Base-by-base conservation (phyloP, 2,888 invertebrate species). In the Desoria tigrina region DNA sequence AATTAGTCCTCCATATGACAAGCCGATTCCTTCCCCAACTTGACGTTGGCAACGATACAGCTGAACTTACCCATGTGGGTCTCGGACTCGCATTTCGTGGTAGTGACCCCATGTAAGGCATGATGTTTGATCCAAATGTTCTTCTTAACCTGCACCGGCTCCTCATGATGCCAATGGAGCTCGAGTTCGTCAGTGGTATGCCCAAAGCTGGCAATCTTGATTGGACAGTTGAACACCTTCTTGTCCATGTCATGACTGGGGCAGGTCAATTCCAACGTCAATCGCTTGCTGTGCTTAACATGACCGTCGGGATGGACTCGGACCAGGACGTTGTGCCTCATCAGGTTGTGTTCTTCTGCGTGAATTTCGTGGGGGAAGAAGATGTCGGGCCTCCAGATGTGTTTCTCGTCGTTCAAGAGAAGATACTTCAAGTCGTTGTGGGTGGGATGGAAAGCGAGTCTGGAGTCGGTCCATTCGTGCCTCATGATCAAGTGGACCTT, bases 351-450 rank as follows among this genome's bases (percentile, higher is more conserved):
- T 4, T 80, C 79, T 65, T 79, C 78, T 18, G 80, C 81, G 53
- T 78, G 77, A 67, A 81, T 81, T 75, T 82, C 82, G 42, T 81
- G 81, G 69, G 81, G 77, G 69, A 81, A 80, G 69, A 80, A 82
- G 9, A 81, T 76, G 68, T 82, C 82, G 0, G 82, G 82, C 32
- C 80, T 78, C 82, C 82, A 82, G 2, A 82, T 77, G 23, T 78
- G 77, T 57, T 79, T 78, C 28, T 21, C 45, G 6, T 32, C 32
- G 57, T 51, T 11, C 64, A 55, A 32, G 65, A 53, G 7, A 68
- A 62, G 57, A 63, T 49, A 39, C 64, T 45, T 45, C 4, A 45
- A 45, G 4, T 45, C 45, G 6, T 4, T 4, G 9, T 18, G 6
- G 16, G 27, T 21, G 16, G 14, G 14, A 11, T 4, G 4, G 55